Conservation (phyloP, 1,140 invertebrate genomes). For the Zaprionus taronus region DNA sequence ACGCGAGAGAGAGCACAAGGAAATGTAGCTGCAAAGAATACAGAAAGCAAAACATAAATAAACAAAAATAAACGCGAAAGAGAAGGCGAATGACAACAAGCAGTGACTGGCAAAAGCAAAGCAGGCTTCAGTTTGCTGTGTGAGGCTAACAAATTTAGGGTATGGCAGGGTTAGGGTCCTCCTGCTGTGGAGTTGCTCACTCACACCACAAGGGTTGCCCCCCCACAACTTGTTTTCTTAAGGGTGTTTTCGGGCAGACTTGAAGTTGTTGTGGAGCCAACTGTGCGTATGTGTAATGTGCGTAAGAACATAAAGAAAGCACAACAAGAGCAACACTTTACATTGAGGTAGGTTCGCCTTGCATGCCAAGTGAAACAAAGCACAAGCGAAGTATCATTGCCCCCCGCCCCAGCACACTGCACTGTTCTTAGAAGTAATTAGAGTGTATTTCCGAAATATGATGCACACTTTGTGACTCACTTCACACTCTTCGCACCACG, state of each 20-base stretch:
- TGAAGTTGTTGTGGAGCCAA: not conserved
- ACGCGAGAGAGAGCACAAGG: slow-evolving; percentile 45
- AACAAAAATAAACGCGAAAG: slow-evolving; percentile 81
- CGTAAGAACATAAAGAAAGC: slow-evolving; percentile 33
- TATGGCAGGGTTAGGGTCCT: slow-evolving; percentile 46
- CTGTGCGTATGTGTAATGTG: slow-evolving; percentile 67
- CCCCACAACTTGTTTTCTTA: not conserved
- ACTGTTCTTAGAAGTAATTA: not conserved
- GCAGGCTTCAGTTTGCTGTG: not conserved
- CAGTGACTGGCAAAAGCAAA: slow-evolving; percentile 25
- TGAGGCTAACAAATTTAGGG: slow-evolving; percentile 55
- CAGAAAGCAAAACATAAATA: slow-evolving; percentile 80
- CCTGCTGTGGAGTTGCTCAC: slow-evolving; percentile 23
- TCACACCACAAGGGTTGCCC: not conserved
- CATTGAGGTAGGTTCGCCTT: slow-evolving; percentile 75
- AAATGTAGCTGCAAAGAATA: slow-evolving; percentile 69
- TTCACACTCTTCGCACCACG: not conserved
- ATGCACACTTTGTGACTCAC: slow-evolving; percentile 1
- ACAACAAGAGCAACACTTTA: slow-evolving; percentile 33
- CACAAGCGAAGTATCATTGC: not conserved
- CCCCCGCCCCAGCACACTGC: not conserved
- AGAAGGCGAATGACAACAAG: slow-evolving; percentile 56
- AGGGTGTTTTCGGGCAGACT: slow-evolving; percentile 25
- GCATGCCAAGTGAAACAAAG: not conserved
- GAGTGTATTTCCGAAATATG: slow-evolving; percentile 1